Base-by-base conservation (phyloP, 2,113 vertebrate genomes). In the Poeciliopsis occidentalis region DNA sequence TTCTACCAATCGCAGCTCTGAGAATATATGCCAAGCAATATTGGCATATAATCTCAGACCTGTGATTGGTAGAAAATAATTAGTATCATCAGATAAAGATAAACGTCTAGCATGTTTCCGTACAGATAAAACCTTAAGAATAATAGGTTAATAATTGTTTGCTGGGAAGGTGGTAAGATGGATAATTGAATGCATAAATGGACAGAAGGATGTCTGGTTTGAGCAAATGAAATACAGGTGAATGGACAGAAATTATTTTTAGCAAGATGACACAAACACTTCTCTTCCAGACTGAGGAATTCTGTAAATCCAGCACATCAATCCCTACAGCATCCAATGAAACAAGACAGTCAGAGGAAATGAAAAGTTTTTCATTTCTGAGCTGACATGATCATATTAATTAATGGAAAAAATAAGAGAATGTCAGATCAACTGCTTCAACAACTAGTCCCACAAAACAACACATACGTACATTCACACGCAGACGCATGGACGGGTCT, bases 311-410 rank as follows among this genome's bases (percentile, higher is more conserved):
- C 24, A 12, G 41, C 15, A 32, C 39, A 64, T 34, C 30, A 54
- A 71, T 60, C 71, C 34, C 19, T 44, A 24, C 17, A 44, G 67
- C 10, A 6, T 71, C 29, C 62, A 70, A 63, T 30, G 64, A 76
- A 69, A 72, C 64, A 67, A 64, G 62, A 30, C 67, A 80, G 70
- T 67, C 10, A 37, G 65, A 77, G 76, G 81, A 82, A 73, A 84
- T 69, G 71, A 81, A 76, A 84, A 85, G 74, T 74, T 83, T 92
- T 88, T 88, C 76, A 82, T 82, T 77, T 86, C 84, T 44, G 75
- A 83, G 85, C 76, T 87, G 89, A 89, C 90, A 89, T 60, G 78
- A 87, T 85, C 39, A 54, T 78, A 83, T 90, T 92, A 88, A 91
- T 92, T 92, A 91, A 86, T 82, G 81, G 84, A 84, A 88, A 86